Evolutionary conservation across 2,113 vertebrate species (phyloP).

Genomic region (Cariama cristata): DNA sequence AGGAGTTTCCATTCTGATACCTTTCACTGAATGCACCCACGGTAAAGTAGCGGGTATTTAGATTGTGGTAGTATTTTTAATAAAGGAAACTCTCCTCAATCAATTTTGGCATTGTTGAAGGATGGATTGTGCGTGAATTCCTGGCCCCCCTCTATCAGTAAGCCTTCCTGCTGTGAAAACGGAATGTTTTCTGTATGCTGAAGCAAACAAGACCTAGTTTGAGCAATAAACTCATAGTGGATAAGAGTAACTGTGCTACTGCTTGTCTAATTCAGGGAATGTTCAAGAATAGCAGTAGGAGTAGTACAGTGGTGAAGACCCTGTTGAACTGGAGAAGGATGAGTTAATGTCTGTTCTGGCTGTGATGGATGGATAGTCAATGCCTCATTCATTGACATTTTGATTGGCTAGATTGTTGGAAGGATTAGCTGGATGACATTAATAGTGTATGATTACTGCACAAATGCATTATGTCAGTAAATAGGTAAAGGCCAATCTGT

Average conservation of each 20-base stretch:
- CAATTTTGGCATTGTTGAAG: not conserved
- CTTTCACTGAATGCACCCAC: not conserved
- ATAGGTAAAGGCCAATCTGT: not conserved
- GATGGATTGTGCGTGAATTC: not conserved
- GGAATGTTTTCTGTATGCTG: not conserved
- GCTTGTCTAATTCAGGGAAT: not conserved
- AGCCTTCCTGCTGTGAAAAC: not conserved
- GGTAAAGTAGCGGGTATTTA: not conserved
- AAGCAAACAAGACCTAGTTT: not conserved
- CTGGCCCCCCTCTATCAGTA: not conserved
- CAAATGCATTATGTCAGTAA: not conserved
- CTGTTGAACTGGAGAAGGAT: not conserved
- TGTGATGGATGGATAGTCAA: not conserved
- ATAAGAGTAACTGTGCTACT: fast-evolving
- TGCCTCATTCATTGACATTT: not conserved
- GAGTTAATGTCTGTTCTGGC: not conserved
- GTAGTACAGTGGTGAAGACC: not conserved
- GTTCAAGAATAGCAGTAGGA: not conserved
- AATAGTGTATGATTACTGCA: not conserved
- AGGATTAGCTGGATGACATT: not conserved
- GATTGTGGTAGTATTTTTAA: not conserved
- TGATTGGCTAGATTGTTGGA: not conserved
- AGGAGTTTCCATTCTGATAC: not conserved
- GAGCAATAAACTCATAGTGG: fast-evolving
- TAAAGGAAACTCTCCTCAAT: not conserved